Base-by-base conservation (phyloP, 2,113 vertebrate species). In the Triplophysa siluroides region DNA sequence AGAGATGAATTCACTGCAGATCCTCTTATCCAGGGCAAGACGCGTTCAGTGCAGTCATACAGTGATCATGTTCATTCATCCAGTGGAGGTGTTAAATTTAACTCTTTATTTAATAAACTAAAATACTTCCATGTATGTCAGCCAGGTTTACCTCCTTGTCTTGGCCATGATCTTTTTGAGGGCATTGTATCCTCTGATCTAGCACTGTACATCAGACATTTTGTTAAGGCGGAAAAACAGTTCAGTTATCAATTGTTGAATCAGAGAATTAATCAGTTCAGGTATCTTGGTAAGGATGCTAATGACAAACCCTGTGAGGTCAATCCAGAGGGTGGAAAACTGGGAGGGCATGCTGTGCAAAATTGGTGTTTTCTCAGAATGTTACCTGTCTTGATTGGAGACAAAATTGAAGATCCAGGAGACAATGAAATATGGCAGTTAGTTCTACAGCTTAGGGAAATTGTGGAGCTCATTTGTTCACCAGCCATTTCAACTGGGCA, bases 61-160 rank as follows among this genome's bases (percentile, higher is more conserved):
- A 64, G 45, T 52, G 60, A 12, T 29, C 29, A 29, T 29, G 29
- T 29, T 29, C 3, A 29, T 29, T 29, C 21, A 21, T 67, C 54
- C 8, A 75, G 50, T 33, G 38, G 19, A n/a, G 69, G 69, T 63
- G 33, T 84, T 18, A 78, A 78, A 74, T 84, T 33, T 67, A 38
- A 78, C 18, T 83, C 60, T 33, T 8, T 65, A 4, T 78, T 81
- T 14, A 81, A 82, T 79, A 8, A 41, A 11, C 77, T 78, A 8
- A 29, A 29, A 29, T 29, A 29, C 29, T 29, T 29, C 29, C 29
- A 29, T 29, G 3, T 29, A 29, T 29, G 29, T 29, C 29, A 29
- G 29, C 29, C 29, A 29, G 29, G 29, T 29, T 29, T 29, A 45
- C 64, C 18, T n/a, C 33, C 64, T 19, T 66, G 64, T 56, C 54